These are phyloP conservation scores for Muscicapa adusta DNA, from an alignment of 2,113 vertebrate species.

Conservation along the genomic window DNA sequence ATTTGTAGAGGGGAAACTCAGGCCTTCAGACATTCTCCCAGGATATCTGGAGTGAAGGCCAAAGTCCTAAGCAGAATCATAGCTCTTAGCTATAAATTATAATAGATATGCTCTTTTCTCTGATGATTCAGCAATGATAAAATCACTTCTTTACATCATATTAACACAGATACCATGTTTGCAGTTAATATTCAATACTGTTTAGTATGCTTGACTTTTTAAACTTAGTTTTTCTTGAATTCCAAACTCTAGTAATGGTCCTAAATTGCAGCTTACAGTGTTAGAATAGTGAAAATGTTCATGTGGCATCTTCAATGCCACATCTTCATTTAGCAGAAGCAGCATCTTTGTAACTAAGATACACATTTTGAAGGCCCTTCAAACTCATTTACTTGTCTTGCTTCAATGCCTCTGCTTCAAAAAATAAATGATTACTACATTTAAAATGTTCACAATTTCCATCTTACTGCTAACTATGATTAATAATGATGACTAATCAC, in stretches of 20 bases:
- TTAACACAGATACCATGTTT: neutral
- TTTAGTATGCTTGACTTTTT: neutral
- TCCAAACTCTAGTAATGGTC: neutral
- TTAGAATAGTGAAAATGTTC: neutral
- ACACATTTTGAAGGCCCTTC: neutral
- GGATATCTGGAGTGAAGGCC: fast-evolving
- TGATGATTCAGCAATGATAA: neutral
- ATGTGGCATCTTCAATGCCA: neutral
- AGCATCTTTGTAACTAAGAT: neutral
- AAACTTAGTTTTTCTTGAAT: neutral
- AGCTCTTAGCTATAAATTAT: fast-evolving
- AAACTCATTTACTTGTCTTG: neutral
- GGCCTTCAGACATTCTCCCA: neutral
- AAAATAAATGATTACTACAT: neutral
- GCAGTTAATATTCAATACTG: neutral
- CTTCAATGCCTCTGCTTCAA: neutral
- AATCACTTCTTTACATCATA: neutral
- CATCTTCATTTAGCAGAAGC: neutral
- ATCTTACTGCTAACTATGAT: neutral
- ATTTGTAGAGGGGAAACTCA: neutral
- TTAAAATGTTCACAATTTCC: neutral
- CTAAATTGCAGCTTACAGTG: neutral
- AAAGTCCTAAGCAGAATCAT: neutral
- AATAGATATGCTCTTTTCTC: neutral
- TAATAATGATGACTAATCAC: neutral